Evolutionary conservation across 2,888 invertebrate species (phyloP), one percentile per base, ranked within the genome.

Genomic region (Neoascia interrupta): DNA sequence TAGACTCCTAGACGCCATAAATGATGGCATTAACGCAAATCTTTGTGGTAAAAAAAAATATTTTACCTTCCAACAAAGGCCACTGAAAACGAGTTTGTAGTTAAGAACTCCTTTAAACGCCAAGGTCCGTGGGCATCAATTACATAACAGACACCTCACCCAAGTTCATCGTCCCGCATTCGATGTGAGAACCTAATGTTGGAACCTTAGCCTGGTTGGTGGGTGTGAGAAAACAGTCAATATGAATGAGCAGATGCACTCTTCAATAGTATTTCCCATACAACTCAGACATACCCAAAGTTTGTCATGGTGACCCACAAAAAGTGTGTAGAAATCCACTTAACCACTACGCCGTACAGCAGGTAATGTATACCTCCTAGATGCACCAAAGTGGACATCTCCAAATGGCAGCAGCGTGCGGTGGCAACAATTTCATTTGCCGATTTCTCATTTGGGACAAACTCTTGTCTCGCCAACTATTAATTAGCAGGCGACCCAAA

Each of bases 391-490:
- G 19, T 70, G 70, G 70, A 70, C 75, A 70, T 64, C 37, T 31
- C 28, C 56, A 26, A 63, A 75, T 31, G 51, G n/a, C n/a, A n/a
- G n/a, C n/a, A n/a, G n/a, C n/a, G n/a, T n/a, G 75, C 43, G 60
- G 76, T 60, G 60, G 76, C 72, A 79, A 60, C 61, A 72, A 72
- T 60, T 79, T 60, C 72, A 66, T 79, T 79, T 72, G 76, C 72
- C 5, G 53, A 70, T 72, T 79, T 66, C 72, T 60, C 64, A 72
- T 79, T 79, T 72, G 64, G 76, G 60, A 61, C 76, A 70, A 53
- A 66, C 10, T 39, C 54, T 39, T 16, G 16, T 28, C 18, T 21
- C 43, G 28, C 13, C 6, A 23, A 45, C 63, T 60, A 66, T 79
- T 79, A 79, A 79, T 79, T 72, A 79, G 60, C 58, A 58, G 66